Evolutionary conservation across 2,113 vertebrate species (phyloP).

Genomic region (Siniperca chuatsi): DNA sequence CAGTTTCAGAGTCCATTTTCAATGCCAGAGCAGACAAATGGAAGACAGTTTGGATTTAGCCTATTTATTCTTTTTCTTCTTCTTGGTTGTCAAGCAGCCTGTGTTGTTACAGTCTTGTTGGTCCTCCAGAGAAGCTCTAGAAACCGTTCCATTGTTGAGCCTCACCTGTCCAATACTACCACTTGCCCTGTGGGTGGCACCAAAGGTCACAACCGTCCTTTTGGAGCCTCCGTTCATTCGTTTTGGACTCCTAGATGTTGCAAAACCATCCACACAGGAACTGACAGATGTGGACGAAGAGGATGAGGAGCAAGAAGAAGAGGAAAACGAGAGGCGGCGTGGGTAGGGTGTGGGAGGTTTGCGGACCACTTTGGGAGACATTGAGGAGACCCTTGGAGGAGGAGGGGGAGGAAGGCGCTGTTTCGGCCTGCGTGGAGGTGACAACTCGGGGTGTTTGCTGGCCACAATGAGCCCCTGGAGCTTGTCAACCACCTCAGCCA

Average conservation of each 20-base stretch:
- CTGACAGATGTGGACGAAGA: conserved; percentile 53
- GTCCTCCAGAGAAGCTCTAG: conserved; percentile 29
- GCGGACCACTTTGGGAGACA: conserved; percentile 35
- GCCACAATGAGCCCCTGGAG: conserved; percentile 74
- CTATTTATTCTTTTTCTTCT: conserved; percentile 70
- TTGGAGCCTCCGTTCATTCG: conserved; percentile 2
- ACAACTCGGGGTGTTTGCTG: conserved; percentile 20
- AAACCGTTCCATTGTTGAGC: conserved; percentile 47
- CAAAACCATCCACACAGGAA: conserved; percentile 19
- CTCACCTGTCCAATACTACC: conserved; percentile 37
- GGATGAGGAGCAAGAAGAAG: conserved; percentile 50
- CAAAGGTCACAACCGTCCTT: background rate
- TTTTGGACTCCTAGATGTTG: background rate
- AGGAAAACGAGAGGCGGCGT: background rate
- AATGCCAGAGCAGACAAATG: background rate
- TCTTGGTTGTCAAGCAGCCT: conserved; percentile 72
- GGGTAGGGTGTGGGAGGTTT: conserved; percentile 49
- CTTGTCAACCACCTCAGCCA: conserved; percentile 78
- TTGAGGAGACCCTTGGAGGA: conserved; percentile 48
- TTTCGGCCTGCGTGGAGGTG: background rate
- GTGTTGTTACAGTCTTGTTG: conserved; percentile 44
- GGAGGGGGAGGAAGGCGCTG: conserved; percentile 22
- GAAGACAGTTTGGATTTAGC: background rate
- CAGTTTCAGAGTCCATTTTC: background rate
- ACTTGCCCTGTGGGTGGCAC: background rate